Conservation (phyloP, 37 sponge, comb jelly and placozoan species). For the Eunapius fragilis region DNA sequence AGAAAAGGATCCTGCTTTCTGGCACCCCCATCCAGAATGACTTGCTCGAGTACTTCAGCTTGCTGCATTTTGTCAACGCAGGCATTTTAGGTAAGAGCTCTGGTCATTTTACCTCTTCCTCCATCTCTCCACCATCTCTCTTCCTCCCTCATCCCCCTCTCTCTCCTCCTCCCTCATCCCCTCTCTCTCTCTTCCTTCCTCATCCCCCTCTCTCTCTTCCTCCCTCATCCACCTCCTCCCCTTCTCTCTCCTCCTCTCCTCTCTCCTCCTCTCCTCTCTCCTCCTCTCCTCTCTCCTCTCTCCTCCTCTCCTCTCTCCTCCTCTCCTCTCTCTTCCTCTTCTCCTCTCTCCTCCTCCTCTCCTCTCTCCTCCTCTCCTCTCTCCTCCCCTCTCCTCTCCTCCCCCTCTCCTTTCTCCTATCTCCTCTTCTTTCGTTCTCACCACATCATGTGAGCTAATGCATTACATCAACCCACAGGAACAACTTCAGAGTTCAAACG, state of each 20-base stretch:
- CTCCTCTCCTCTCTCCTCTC: too few species aligned
- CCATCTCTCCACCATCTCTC: neutral
- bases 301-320: neutral
- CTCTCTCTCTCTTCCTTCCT: neutral
- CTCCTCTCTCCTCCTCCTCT: too few species aligned
- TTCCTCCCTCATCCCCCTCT: neutral
- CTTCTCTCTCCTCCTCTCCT: too few species aligned
- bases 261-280: too few species aligned
- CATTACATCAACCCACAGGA: conserved; percentile 35
- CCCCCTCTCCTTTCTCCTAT: too few species aligned
- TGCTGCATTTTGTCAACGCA: conserved; percentile 95
- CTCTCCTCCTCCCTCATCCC: neutral
- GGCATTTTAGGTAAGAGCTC: conserved; percentile 80
- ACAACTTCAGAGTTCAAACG: conserved; percentile 82
- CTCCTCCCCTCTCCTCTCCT: too few species aligned
- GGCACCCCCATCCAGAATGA: conserved; percentile 99
- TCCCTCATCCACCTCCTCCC: neutral
- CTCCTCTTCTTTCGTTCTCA: too few species aligned
- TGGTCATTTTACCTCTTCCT: neutral
- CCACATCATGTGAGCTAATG: neutral
- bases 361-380: too few species aligned
- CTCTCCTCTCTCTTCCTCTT: neutral
- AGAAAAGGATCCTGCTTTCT: conserved; percentile 83
- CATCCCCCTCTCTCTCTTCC: neutral
- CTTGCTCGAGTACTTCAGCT: conserved; percentile 96